These are phyloP conservation scores for Dermochelys coriacea DNA, from an alignment of 2,797 vertebrate species.

Conservation along the genomic window DNA sequence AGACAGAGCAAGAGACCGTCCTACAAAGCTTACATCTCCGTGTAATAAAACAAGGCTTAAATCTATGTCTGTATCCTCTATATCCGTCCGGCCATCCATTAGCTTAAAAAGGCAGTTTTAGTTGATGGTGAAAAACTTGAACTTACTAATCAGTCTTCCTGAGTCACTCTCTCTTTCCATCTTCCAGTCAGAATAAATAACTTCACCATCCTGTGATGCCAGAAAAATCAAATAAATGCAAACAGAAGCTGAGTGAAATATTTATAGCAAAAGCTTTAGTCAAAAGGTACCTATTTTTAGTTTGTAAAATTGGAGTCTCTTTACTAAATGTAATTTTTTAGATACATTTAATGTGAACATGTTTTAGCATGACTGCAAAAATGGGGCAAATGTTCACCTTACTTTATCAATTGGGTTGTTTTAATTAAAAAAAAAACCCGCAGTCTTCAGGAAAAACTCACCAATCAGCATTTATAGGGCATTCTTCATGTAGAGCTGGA, in stretches of 20 bases:
- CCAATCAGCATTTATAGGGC: neutral
- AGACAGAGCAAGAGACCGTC: neutral
- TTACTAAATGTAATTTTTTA: constrained; percentile 14
- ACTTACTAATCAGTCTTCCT: constrained; percentile 86
- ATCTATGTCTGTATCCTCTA: neutral
- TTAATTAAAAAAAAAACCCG: neutral
- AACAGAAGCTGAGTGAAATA: neutral
- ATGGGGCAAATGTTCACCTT: neutral
- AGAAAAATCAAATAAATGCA: constrained; percentile 42
- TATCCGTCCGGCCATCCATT: neutral
- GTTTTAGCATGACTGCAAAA: neutral
- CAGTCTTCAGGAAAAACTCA: neutral
- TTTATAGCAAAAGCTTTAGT: neutral
- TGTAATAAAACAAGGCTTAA: neutral
- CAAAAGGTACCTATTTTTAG: neutral
- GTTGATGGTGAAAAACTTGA: neutral
- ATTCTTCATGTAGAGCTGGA: neutral
- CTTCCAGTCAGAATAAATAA: constrained; percentile 92
- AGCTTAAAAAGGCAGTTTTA: neutral
- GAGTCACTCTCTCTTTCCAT: constrained; percentile 84
- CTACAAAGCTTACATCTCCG: neutral
- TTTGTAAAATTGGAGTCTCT: neutral
- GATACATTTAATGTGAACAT: neutral
- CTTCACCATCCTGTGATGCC: constrained; percentile 89
- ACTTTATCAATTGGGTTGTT: neutral